Percentiles rank a stretch among this genome's conserved stretches.
These are phyloP conservation scores for Trichechus manatus DNA, from an alignment of 2,113 vertebrate species.

Conservation along the genomic window DNA sequence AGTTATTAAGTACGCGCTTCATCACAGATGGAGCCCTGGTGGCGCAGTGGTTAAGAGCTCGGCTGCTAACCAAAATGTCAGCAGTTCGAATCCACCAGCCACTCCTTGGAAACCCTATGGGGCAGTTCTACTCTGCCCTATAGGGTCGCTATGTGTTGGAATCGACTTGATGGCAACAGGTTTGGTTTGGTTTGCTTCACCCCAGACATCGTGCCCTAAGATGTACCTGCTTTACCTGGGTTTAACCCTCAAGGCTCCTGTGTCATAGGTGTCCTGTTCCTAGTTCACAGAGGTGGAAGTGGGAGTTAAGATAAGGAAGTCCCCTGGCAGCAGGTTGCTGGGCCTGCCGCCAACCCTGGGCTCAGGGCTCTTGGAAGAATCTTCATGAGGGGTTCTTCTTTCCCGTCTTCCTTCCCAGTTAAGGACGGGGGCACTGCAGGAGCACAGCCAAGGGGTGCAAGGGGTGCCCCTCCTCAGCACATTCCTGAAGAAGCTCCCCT, in stretches of 20 bases:
- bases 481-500: not conserved
- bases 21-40: not conserved
- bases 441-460: not conserved
- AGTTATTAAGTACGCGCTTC: not conserved
- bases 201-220: too few relatives aligned
- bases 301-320: accelerated
- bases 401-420: not conserved
- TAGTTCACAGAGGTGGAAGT: too few relatives aligned
- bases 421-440: not conserved
- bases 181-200: too few relatives aligned
- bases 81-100: too few relatives aligned
- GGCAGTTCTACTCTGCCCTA: too few relatives aligned
- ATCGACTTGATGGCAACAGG: too few relatives aligned
- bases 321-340: accelerated
- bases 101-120: too few relatives aligned
- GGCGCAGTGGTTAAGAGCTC: too few relatives aligned
- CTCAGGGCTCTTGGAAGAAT: not conserved
- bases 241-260: not conserved
- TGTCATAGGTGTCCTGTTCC: too few relatives aligned
- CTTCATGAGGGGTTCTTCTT: too few relatives aligned
- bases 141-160: too few relatives aligned
- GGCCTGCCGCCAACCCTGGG: not conserved
- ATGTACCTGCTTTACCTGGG: accelerated
- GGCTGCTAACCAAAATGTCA: too few relatives aligned
- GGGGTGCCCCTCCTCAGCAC: not conserved